Evolutionary conservation across 2,888 invertebrate genomes (phyloP).

Genomic region (Polietes domitor): DNA sequence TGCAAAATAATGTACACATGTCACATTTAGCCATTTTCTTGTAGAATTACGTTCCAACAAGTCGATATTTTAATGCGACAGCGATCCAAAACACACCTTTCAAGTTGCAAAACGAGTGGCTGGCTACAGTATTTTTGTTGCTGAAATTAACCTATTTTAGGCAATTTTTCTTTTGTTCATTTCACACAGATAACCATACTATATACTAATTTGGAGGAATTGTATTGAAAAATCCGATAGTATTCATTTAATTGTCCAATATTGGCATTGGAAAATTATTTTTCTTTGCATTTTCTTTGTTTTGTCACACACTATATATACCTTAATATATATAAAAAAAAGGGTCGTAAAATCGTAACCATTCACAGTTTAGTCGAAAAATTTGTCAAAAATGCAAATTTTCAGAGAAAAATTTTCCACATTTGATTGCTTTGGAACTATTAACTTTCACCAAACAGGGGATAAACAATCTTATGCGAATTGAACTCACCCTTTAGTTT

Average conservation of each 20-base stretch:
- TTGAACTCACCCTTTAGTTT: slow-evolving; percentile 35
- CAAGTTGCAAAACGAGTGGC: slow-evolving; percentile 38
- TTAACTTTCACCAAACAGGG: slow-evolving; percentile 29
- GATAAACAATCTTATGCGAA: slow-evolving; percentile 23
- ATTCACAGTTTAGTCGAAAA: slow-evolving; percentile 32
- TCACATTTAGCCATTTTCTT: neutral
- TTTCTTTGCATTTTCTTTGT: slow-evolving; percentile 19
- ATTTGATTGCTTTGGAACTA: slow-evolving; percentile 1
- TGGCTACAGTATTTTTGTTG: slow-evolving; percentile 37
- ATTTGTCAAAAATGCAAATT: slow-evolving; percentile 28
- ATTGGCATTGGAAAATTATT: neutral
- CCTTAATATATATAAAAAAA: slow-evolving; percentile 33
- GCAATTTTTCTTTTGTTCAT: slow-evolving; percentile 21
- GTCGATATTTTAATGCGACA: neutral
- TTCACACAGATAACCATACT: slow-evolving; percentile 22
- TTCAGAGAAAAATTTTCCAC: slow-evolving; percentile 24
- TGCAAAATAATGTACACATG: neutral
- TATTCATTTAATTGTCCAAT: neutral
- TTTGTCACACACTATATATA: slow-evolving; percentile 39
- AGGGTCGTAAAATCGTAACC: slow-evolving; percentile 41
- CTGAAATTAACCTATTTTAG: slow-evolving; percentile 41
- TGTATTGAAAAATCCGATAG: neutral
- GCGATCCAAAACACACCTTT: slow-evolving; percentile 25
- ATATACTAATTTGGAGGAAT: slow-evolving; percentile 9
- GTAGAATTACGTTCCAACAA: neutral